Percentiles rank a stretch among this genome's conserved stretches.
Conservation (phyloP, 2,888 invertebrate genomes). For the Dastarcus helophoroides region DNA sequence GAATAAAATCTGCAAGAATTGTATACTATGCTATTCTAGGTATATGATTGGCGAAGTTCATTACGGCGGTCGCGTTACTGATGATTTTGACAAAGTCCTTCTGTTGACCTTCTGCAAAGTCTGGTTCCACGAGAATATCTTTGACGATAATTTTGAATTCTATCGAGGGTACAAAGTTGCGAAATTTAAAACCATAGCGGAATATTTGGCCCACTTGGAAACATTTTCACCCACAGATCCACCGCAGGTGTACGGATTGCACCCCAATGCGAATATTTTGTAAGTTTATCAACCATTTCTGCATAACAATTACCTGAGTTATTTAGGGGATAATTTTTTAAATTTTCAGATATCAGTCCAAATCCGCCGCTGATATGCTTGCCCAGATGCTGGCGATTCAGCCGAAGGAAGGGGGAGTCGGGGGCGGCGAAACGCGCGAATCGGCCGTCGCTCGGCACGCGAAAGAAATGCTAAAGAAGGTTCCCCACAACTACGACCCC, state of each 20-base stretch:
- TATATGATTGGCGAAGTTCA: constrained; percentile 89
- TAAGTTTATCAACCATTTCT: constrained; percentile 40
- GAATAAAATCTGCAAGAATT: no score
- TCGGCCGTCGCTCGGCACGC: constrained; percentile 57
- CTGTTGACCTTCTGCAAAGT: constrained; percentile 64
- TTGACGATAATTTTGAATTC: constrained; percentile 62
- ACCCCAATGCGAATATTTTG: constrained; percentile 84
- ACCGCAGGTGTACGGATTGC: constrained; percentile 79
- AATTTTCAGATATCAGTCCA: constrained; percentile 77
- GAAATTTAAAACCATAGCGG: constrained; percentile 54
- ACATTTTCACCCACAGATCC: constrained; percentile 66
- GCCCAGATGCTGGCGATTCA: constrained; percentile 76
- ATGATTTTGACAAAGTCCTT: constrained; percentile 76
- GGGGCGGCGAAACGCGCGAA: constrained; percentile 71
- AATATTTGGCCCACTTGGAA: constrained; percentile 64
- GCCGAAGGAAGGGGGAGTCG: constrained; percentile 71
- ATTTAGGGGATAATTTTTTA: no score
- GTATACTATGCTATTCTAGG: no score
- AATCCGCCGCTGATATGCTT: constrained; percentile 58
- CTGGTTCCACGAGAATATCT: constrained; percentile 69
- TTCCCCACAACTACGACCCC: constrained; percentile 65
- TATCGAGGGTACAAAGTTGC: constrained; percentile 66
- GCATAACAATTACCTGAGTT: no score
- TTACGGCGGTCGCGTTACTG: constrained; percentile 84
- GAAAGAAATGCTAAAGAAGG: constrained; percentile 68